Evolutionary conservation across 2,888 invertebrate genomes (phyloP).

Genomic region (Lydus trimaculatus): DNA sequence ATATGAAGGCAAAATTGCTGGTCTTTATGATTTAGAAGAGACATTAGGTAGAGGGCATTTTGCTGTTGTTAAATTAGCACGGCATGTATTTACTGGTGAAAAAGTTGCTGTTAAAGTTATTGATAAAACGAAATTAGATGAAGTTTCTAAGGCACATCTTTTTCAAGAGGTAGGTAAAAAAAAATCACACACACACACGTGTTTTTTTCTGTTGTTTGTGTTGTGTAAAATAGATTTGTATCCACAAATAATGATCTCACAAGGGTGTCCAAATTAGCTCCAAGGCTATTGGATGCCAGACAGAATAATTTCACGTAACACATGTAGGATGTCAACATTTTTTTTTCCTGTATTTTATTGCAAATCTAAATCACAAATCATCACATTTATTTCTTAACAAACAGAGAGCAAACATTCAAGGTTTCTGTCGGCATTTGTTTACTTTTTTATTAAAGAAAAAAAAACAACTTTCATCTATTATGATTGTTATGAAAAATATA

Average conservation of each 20-base stretch:
- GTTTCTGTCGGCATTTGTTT: neutral
- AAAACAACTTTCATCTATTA: neutral
- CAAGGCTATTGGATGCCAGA: neutral
- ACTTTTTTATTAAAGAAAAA: too few species aligned
- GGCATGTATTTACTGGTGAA: conserved; percentile 99
- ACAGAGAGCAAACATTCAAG: neutral
- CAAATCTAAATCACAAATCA: conserved; percentile 2
- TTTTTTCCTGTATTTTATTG: neutral
- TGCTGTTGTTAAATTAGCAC: conserved; percentile 96
- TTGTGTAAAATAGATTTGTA: neutral
- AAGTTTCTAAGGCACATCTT: conserved; percentile 93
- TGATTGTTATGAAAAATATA: neutral
- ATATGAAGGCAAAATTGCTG: conserved; percentile 90
- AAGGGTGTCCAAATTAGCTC: neutral
- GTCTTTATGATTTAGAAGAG: conserved; percentile 96
- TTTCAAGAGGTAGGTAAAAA: conserved; percentile 97
- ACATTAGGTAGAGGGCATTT: conserved; percentile 98
- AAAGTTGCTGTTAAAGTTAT: conserved; percentile 98
- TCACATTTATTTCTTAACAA: neutral
- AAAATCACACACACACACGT: too few species aligned
- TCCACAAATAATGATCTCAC: neutral
- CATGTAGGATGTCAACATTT: neutral
- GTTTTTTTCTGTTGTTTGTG: neutral
- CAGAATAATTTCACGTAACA: conserved; percentile 5
- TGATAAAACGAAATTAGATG: conserved; percentile 97